A percentile compares a stretch with the other conserved stretches of the same genome.
phyloP scores from a whole-genome alignment of 2,888 invertebrate genomes.

The Tipula unca region DNA sequence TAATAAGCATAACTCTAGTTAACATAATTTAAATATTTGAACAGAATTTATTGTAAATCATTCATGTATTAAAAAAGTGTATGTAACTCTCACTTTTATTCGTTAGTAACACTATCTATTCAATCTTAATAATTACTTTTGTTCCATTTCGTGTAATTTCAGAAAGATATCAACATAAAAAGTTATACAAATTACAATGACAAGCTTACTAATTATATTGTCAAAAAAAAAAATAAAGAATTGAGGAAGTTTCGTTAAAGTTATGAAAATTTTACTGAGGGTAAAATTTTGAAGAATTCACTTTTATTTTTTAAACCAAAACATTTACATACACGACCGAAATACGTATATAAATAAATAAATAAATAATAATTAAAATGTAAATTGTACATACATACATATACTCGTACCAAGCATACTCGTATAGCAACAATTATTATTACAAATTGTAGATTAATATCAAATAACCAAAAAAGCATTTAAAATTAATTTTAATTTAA shows the following conservation, averaged over 20 bases:
- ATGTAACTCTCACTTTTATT: background rate
- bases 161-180: background rate
- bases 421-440: background rate
- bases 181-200: background rate
- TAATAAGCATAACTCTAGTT: no score
- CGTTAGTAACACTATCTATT: background rate
- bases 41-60: no score
- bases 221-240: background rate
- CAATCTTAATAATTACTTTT: background rate
- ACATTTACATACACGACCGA: background rate
- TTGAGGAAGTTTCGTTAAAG: background rate
- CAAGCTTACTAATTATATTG: background rate
- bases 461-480: background rate
- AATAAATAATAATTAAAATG: background rate
- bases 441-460: conserved; percentile 3
- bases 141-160: background rate
- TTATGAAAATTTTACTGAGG: background rate
- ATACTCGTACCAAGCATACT: background rate
- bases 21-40: no score
- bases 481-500: background rate
- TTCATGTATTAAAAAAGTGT: background rate
- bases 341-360: background rate
- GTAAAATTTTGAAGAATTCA: background rate
- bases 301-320: background rate
- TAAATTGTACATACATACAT: background rate